Base-by-base conservation (phyloP, 2,888 invertebrate species). In the Cheilosia impressa region DNA sequence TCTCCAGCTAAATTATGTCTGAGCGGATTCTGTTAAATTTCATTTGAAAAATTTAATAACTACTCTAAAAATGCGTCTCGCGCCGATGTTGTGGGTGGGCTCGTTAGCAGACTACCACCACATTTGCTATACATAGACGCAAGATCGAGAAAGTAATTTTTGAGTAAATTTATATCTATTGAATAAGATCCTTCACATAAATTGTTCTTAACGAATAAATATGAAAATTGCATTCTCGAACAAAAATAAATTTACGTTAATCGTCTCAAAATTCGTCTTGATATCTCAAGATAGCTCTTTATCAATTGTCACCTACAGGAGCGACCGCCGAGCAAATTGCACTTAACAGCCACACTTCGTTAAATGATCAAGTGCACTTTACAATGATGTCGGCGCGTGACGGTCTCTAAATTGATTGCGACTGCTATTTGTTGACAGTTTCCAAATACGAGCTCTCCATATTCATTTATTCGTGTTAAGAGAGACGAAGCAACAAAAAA, bases 161-260 rank as follows among this genome's bases (percentile, higher is more conserved):
- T 31, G 31, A 38, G 13, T 38, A 38, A 38, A 38, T 10, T 38
- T 13, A 10, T 10, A 10, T 69, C n/a, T 15, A 24, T 34, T 69
- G 47, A 27, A 24, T 3, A 24, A 63, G 27, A 50, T 31, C 22
- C 52, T 71, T 55, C n/a, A 53, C 45, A 41, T 63, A 60, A 80
- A 75, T 75, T 80, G 75, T 55, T 41, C 15, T 47, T 47, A 62
- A 75, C 68, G 27, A 80, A 66, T 50, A 71, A 65, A 34, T 53
- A 41, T 43, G 60, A 38, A 52, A 24, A 52, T 41, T 45, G 53
- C 55, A 24, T 58, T 15, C 38, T 7, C 22, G 27, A 19, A 58
- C 1, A 34, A 24, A 47, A 53, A 43, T 68, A 31, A 17, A 68
- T 76, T 77, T 73, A 58, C 13, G 27, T 27, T 41, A 72, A 73